Conservation (phyloP, 2,113 vertebrate genomes). For the Sebastes fasciatus region DNA sequence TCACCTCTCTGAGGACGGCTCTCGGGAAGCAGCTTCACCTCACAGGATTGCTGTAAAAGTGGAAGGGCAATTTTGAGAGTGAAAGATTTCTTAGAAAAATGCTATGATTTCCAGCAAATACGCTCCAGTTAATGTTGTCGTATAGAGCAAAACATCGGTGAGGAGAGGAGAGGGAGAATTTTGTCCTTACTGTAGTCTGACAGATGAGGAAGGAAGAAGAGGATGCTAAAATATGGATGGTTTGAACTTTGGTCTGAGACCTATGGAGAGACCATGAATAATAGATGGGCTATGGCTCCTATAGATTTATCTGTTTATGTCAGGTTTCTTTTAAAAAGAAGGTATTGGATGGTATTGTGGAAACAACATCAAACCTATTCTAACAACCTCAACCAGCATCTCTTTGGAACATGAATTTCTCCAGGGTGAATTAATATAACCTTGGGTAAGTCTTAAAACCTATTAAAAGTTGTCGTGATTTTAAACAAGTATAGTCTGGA, state of each 20-base stretch:
- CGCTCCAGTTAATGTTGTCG: neutral
- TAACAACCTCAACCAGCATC: neutral
- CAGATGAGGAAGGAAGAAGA: constrained; percentile 37
- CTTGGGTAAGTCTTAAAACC: neutral
- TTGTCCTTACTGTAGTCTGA: constrained; percentile 12
- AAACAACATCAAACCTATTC: neutral
- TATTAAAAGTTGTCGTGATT: constrained; percentile 20
- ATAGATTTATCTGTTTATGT: constrained; percentile 41
- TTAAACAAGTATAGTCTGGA: neutral
- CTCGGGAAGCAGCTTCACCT: neutral
- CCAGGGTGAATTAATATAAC: neutral
- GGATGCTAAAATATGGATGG: constrained; percentile 71
- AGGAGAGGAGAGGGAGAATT: neutral
- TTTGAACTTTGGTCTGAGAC: constrained; percentile 49
- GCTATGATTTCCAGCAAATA: neutral
- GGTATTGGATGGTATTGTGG: constrained; percentile 10
- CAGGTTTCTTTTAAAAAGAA: constrained; percentile 6
- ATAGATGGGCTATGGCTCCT: constrained; percentile 45
- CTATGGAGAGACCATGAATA: constrained; percentile 59
- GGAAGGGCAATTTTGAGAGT: neutral
- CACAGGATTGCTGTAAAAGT: neutral
- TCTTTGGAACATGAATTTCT: neutral
- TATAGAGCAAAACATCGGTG: neutral
- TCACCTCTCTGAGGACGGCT: constrained; percentile 12
- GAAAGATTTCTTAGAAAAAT: neutral